phyloP scores from a whole-genome alignment of 2,888 invertebrate genomes.

The Agapetus fuscipes region DNA sequence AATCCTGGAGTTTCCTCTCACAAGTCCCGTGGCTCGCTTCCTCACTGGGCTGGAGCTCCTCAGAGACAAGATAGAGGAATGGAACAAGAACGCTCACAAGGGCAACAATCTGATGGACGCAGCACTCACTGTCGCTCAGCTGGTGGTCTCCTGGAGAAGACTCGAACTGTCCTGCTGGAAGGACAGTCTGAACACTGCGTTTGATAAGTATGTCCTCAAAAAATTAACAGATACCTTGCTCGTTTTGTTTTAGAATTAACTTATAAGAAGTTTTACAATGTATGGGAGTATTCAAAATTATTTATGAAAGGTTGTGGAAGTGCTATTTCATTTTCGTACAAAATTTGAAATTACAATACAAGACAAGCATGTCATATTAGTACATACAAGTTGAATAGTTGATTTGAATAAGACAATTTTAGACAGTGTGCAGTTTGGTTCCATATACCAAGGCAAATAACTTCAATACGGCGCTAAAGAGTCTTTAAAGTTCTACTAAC shows the following conservation, averaged over 20 bases:
- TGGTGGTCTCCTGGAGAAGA: slow-evolving; percentile 86
- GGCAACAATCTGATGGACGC: slow-evolving; percentile 71
- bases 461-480: no score
- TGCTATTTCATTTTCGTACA: no score
- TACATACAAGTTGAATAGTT: no score
- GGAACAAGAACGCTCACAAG: slow-evolving; percentile 86
- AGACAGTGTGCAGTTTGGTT: no score
- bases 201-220: slow-evolving; percentile 48
- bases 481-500: no score
- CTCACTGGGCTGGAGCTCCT: slow-evolving; percentile 85
- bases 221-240: no score
- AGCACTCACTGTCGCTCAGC: slow-evolving; percentile 63
- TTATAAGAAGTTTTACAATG: background rate
- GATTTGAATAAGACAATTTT: no score
- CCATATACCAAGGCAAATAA: no score
- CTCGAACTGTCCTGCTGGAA: slow-evolving; percentile 85
- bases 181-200: slow-evolving; percentile 62
- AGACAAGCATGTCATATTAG: no score
- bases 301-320: no score
- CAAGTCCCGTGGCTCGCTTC: slow-evolving; percentile 78
- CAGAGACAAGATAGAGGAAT: slow-evolving; percentile 74
- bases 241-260: background rate
- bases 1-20: slow-evolving; percentile 61
- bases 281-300: no score
- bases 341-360: no score